Base-by-base conservation (phyloP, 2,888 invertebrate species). In the Catotricha subobsoleta region DNA sequence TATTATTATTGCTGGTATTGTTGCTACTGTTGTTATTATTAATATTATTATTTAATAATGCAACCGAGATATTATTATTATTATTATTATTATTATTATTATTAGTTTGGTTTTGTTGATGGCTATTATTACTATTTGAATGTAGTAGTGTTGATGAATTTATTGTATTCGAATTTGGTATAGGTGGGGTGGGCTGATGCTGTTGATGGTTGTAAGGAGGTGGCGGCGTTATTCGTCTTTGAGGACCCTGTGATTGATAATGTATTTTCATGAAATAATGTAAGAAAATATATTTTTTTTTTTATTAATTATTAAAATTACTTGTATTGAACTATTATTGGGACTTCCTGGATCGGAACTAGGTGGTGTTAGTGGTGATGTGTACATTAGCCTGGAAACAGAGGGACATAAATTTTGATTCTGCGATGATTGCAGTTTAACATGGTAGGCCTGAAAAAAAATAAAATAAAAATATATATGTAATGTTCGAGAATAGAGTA, bases 291-390 rank as follows among this genome's bases (percentile, higher is more conserved):
- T n/a, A n/a, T n/a, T n/a, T n/a, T n/a, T n/a, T n/a, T n/a, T n/a
- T n/a, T n/a, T n/a, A n/a, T n/a, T n/a, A n/a, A n/a, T n/a, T n/a
- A n/a, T n/a, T n/a, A n/a, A n/a, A n/a, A n/a, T n/a, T n/a, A n/a
- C n/a, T n/a, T n/a, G n/a, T n/a, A n/a, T n/a, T n/a, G n/a, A n/a
- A n/a, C n/a, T n/a, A 59, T 75, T 75, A 46, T 78, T 77, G 10
- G 83, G 82, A 51, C 81, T 82, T 47, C 84, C 86, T 45, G 86
- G 87, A 58, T 87, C 86, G 43, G 87, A 86, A 58, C 80, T 81
- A 48, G 87, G 87, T 31, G 87, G 86, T 49, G 87, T 87, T 52
- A 86, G 65, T 31, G 86, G 87, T 31, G 84, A 80, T 59, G 80
- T 81, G 64, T 84, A 84, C 67, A 82, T 74, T 49, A 75, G 63